Conservation (phyloP, 2,888 invertebrate species). For the Cantharis rustica region DNA sequence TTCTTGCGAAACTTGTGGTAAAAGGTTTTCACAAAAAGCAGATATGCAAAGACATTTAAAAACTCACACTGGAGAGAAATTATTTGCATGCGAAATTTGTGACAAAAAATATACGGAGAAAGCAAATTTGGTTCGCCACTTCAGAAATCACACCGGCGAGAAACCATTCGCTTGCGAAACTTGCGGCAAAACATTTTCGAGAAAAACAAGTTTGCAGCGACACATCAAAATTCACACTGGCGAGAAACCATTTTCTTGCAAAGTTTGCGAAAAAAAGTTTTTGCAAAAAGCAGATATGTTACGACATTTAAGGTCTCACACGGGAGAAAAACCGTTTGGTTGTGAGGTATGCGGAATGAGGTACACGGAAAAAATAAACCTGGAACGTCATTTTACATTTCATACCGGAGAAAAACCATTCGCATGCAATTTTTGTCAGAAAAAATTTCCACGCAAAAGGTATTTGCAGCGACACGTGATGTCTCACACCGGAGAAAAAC, state of each 20-base stretch:
- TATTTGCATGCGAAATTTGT: background rate
- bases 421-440: background rate
- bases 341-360: conserved; percentile 43
- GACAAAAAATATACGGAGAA: conserved; percentile 6
- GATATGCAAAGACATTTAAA: conserved; percentile 57
- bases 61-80: conserved; percentile 55
- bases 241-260: conserved; percentile 47
- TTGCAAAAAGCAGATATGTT: conserved; percentile 40
- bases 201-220: conserved; percentile 44
- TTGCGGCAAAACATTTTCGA: conserved; percentile 51
- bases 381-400: conserved; percentile 20
- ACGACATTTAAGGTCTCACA: conserved; percentile 44
- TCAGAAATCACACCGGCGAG: conserved; percentile 40
- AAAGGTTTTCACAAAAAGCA: conserved; percentile 57
- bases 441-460: background rate
- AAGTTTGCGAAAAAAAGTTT: conserved; percentile 45
- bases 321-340: conserved; percentile 44
- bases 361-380: conserved; percentile 40
- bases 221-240: conserved; percentile 49
- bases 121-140: conserved; percentile 10
- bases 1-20: conserved; percentile 59
- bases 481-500: background rate
- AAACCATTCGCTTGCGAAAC: conserved; percentile 56
- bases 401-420: background rate
- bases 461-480: background rate